Conservation (phyloP, 1,140 invertebrate genomes). For the Subanguina moxae region DNA sequence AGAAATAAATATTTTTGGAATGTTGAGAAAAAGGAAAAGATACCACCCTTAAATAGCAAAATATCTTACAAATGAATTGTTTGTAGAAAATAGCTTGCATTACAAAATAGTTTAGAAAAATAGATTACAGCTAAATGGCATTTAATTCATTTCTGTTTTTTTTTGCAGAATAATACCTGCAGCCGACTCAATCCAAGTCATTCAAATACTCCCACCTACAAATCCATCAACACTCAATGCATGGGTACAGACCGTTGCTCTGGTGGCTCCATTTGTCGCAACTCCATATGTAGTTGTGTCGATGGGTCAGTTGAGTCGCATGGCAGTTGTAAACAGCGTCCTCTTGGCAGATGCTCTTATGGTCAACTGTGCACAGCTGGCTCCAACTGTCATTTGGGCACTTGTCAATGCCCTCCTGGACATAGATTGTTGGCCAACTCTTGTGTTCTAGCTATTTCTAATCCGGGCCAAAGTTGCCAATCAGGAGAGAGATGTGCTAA, state of each 20-base stretch:
- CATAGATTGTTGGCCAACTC: not conserved
- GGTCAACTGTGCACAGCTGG: slow-evolving; percentile 36
- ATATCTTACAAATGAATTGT: no score
- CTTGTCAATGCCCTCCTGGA: slow-evolving; percentile 33
- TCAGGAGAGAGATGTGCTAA: slow-evolving; percentile 23
- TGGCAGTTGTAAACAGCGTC: slow-evolving; percentile 30
- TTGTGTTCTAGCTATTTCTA: slow-evolving; percentile 9
- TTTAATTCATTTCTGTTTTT: not conserved
- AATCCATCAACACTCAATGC: slow-evolving; percentile 28
- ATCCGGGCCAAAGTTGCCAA: slow-evolving; percentile 30
- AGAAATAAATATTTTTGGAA: no score
- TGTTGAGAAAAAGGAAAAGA: no score
- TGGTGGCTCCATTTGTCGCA: slow-evolving; percentile 31
- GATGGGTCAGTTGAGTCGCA: slow-evolving; percentile 28
- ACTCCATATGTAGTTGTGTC: slow-evolving; percentile 33
- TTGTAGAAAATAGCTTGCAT: no score
- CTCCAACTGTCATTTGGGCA: slow-evolving; percentile 26
- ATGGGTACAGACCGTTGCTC: slow-evolving; percentile 25
- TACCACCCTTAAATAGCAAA: no score
- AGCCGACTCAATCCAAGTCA: not conserved
- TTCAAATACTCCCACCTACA: slow-evolving; percentile 21
- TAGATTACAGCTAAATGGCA: not conserved
- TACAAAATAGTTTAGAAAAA: no score
- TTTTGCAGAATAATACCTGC: slow-evolving; percentile 8
- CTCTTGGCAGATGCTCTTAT: slow-evolving; percentile 31